Base-by-base conservation (phyloP, 2,888 invertebrate species). In the Myopa tessellatipennis region DNA sequence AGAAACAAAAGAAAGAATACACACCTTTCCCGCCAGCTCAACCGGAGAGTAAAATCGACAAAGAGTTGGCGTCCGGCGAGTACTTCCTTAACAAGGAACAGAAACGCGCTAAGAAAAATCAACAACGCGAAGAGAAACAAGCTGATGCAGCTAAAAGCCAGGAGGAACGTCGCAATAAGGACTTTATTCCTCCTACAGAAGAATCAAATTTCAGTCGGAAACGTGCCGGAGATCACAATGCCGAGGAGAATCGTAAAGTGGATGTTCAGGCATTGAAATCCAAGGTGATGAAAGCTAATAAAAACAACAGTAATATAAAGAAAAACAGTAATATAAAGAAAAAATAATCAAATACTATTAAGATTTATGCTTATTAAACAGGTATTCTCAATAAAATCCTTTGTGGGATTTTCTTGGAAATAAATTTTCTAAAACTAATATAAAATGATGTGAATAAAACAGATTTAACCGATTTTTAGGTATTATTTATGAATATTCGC, bases 11-110 rank as follows among this genome's bases (percentile, higher is more conserved):
- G 91, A 96, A 96, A 87, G 93, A 94, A 12, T 99, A 99, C 87
- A 99, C 98, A 80, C 99, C 99, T 36, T 99, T 99, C 92, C 99
- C 99, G 77, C 99, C 99, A 4, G 92, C 96, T 4, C 98, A 96
- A 87, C 92, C 92, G 16, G 96, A 97, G 87, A 97, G 98, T 89
- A 99, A 99, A 90, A 90, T 97, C 85, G 99, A 99, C 88, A 95
- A 95, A 86, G 93, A 97, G 89, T 90, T 99, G 86, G 97, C 96
- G n/a, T 92, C 95, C 65, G 99, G 99, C 77, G 98, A 99, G 91
- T 99, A 96, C 90, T 99, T 99, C 92, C 92, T 99, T 73, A 96
- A 94, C 84, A 94, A 96, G 86, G 94, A 94, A 81, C 95, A 96
- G 83, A 94, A 93, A 87, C 92, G 91, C 81, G 92, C 92, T 0